phyloP scores from a whole-genome alignment of 2,797 vertebrate species.

The Pygocentrus nattereri region DNA sequence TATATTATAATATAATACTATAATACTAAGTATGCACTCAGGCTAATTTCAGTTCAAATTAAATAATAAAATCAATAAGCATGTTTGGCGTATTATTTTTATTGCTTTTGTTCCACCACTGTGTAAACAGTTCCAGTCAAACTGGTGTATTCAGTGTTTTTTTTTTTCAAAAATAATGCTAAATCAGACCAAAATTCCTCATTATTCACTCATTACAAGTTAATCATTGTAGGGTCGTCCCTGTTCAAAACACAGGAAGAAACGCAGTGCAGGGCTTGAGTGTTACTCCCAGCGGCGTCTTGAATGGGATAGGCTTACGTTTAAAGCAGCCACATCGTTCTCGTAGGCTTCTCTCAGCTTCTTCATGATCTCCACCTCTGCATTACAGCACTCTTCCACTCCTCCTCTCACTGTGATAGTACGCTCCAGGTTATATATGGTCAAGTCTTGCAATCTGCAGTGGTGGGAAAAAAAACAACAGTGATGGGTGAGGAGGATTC shows the following conservation, averaged over 20 bases:
- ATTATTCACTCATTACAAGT: too few relatives aligned
- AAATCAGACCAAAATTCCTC: too few relatives aligned
- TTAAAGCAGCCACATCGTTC: slow-evolving; percentile 89
- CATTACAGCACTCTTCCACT: slow-evolving; percentile 83
- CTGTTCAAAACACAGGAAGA: not conserved
- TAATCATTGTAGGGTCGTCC: too few relatives aligned
- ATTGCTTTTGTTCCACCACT: too few relatives aligned
- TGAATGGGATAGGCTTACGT: slow-evolving; percentile 77
- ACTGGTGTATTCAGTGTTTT: too few relatives aligned
- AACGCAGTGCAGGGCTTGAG: not conserved
- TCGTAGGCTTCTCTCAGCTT: slow-evolving; percentile 95
- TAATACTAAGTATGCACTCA: too few relatives aligned
- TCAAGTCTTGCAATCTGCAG: slow-evolving; percentile 92
- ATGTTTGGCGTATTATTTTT: too few relatives aligned
- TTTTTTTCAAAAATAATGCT: too few relatives aligned
- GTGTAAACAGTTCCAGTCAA: too few relatives aligned
- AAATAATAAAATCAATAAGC: too few relatives aligned
- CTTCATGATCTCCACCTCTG: slow-evolving; percentile 90
- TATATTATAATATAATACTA: too few relatives aligned
- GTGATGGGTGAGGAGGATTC: not conserved
- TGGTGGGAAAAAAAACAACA: not conserved
- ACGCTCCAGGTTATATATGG: slow-evolving; percentile 92
- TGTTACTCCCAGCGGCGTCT: not conserved
- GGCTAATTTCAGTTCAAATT: too few relatives aligned
- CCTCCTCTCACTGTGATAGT: slow-evolving; percentile 92